Base-by-base conservation (phyloP, 2,113 vertebrate genomes). In the Sarotherodon lohbergeri region DNA sequence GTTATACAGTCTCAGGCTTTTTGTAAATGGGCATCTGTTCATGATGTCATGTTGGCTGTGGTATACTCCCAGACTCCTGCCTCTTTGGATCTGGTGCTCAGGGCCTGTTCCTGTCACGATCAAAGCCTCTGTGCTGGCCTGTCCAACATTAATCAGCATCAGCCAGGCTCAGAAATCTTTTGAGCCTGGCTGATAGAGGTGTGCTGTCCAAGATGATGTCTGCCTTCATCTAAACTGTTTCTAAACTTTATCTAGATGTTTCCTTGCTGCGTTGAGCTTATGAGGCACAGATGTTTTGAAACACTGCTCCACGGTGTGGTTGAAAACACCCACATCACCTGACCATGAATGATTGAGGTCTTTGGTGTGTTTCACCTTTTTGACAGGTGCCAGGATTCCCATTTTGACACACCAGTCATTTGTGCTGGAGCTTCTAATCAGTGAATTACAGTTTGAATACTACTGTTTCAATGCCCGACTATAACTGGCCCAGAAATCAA, bases 391-490 rank as follows among this genome's bases (percentile, higher is more conserved):
- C 2, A 27, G 55, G 22, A 14, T 27, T 1, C 22, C 22, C 22
- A 57, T 27, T 27, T 0, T 27, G 0, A 0, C 0, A 1, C 1
- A 56, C 55, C 1, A 2, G 22, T 56, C 55, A 57, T 24, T 24
- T 7, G 11, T 57, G 56, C 12, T 57, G 55, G 0, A 57, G 55
- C 55, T 57, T 27, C 24, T 14, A 27, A 57, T 57, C 55, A 57
- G 55, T 57, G 6, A 57, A 27, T 57, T 1, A 57, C 55, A 8
- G 24, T 3, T 57, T 57, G 55, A 57, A 3, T 57, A 14, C 55
- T 57, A 57, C 55, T 57, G 55, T 0, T 57, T 57, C 55, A 0
- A 1, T 57, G 55, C 0, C 0, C 6, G 24, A 27, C 24, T 27
- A 27, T 57, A 57, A 57, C 2, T 29, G 56, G 55, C 2, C 4